Base-by-base conservation (phyloP, 2,888 invertebrate genomes). In the Tethea ocularis region DNA sequence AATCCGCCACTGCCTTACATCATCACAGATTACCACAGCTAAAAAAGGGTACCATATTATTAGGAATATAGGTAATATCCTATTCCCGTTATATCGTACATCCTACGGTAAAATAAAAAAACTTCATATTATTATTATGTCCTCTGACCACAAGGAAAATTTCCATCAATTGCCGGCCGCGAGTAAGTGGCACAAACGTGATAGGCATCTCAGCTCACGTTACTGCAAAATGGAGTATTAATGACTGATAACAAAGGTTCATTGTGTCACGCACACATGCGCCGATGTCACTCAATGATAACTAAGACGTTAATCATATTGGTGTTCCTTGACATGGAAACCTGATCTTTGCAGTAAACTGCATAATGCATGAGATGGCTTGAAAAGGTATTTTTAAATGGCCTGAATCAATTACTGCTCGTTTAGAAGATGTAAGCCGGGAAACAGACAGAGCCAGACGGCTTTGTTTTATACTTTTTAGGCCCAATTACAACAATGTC, bases 231-330 rank as follows among this genome's bases (percentile, higher is more conserved):
- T 76, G 72, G 69, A 64, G 54, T 63, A 62, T 59, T 64, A 67
- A 66, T 64, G 66, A 61, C 67, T 74, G 83, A 82, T 84, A 82
- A 77, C 72, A 67, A 66, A 64, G 73, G 83, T 82, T 78, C 80
- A 80, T 68, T 76, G 69, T 73, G 80, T 78, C 78, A 77, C 62
- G 53, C 58, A 60, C 66, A 64, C 62, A 61, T 61, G 63, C 59
- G 59, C 64, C 65, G 56, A 61, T 51, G 22, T 54, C 41, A 52
- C 59, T 59, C 64, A 69, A 69, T 71, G 70, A 65, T 69, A 67
- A 61, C 62, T 57, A 62, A 69, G 70, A 62, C 68, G 59, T 60
- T 61, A 38, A 33, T 38, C 15, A 15, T 15, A 36, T 15, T 15
- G 36, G 36, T 36, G 13, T 38, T 15, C 36, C 36, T 15, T 38